Evolutionary conservation across 2,113 vertebrate species (phyloP).

Genomic region (Lepidothrix coronata): DNA sequence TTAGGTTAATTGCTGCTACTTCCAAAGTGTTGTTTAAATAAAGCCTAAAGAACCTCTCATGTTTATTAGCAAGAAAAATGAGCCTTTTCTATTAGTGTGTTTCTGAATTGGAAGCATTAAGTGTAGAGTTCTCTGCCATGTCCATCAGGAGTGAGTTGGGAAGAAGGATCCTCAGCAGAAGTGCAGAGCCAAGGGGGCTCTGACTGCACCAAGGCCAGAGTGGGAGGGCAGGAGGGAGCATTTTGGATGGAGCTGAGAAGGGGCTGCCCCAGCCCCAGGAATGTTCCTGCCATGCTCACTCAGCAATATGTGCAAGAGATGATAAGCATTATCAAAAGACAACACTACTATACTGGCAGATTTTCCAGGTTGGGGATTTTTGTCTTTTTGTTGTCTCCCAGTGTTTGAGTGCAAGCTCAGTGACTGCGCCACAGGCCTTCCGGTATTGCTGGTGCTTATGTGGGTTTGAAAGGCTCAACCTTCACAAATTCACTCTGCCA

Average conservation of each 20-base stretch:
- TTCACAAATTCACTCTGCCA: background rate
- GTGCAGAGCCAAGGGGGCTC: background rate
- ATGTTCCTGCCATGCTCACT: rapidly evolving
- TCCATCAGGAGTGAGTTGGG: background rate
- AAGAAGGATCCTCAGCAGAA: background rate
- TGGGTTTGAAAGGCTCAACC: background rate
- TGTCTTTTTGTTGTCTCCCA: background rate
- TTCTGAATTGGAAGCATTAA: background rate
- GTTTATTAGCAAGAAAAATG: background rate
- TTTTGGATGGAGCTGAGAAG: background rate
- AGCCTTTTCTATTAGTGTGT: background rate
- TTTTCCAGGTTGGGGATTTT: background rate
- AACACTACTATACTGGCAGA: rapidly evolving
- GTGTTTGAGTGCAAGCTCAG: background rate
- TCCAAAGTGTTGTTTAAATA: background rate
- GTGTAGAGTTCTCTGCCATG: background rate
- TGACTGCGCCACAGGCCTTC: background rate
- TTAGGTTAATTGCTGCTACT: background rate
- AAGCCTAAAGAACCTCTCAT: background rate
- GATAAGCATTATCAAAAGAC: background rate
- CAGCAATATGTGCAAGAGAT: background rate
- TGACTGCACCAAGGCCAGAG: background rate
- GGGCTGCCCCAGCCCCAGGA: background rate
- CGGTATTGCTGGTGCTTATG: background rate
- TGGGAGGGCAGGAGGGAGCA: background rate